Conservation (phyloP, 1,140 invertebrate genomes). For the Conus ventricosus region DNA sequence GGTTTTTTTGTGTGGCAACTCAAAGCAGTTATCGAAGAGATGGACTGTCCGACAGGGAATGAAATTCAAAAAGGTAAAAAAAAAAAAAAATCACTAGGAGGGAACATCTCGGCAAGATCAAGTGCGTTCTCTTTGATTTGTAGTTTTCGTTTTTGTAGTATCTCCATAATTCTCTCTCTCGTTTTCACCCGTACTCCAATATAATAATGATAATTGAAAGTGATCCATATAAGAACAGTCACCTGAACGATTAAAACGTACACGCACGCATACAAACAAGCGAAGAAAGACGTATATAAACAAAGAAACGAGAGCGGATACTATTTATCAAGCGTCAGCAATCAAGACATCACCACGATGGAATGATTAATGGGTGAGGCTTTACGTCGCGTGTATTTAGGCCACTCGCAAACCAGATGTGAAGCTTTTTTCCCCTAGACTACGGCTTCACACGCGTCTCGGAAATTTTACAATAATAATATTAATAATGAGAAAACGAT, state of each 20-base stretch:
- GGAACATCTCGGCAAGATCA: neutral
- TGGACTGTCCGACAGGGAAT: too few species aligned
- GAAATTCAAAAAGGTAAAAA: neutral
- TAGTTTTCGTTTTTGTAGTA: neutral
- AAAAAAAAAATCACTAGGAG: neutral
- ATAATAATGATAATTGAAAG: neutral
- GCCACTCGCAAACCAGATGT: too few species aligned
- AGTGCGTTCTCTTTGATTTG: neutral
- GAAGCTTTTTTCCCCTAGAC: too few species aligned
- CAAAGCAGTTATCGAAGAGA: neutral
- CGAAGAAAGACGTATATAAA: neutral
- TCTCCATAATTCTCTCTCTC: slow-evolving; percentile 12
- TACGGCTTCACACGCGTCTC: too few species aligned
- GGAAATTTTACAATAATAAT: too few species aligned
- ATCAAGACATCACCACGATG: neutral
- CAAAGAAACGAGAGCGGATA: neutral
- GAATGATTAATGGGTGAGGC: neutral
- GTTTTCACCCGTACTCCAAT: neutral
- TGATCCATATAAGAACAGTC: neutral
- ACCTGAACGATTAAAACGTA: neutral
- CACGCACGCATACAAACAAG: neutral
- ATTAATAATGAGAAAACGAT: too few species aligned
- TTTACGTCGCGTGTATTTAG: too few species aligned
- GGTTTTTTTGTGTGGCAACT: neutral
- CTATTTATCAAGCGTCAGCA: neutral